Percentiles rank a stretch among this genome's conserved stretches.
phyloP scores from a whole-genome alignment of 2,888 invertebrate genomes.

The Hypolimnas misippus region DNA sequence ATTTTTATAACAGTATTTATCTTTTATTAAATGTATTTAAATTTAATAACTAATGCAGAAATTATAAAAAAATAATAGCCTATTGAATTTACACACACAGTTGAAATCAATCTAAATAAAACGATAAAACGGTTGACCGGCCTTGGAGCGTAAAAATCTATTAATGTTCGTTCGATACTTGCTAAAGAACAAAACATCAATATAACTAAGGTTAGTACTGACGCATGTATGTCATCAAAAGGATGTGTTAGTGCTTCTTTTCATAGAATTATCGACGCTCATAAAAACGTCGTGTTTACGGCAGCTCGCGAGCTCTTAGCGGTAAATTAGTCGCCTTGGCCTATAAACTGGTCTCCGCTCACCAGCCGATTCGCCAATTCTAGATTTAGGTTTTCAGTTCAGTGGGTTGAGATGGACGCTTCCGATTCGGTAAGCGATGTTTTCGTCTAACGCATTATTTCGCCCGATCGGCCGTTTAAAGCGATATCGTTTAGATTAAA shows the following conservation, averaged over 20 bases:
- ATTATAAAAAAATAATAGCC: no score
- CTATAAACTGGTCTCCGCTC: conserved; percentile 70
- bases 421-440: conserved; percentile 55
- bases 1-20: no score
- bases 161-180: conserved; percentile 12
- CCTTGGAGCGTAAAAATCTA: conserved; percentile 24
- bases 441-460: conserved; percentile 35
- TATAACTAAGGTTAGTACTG: conserved; percentile 34
- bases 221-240: conserved; percentile 35
- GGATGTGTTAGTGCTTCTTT: conserved; percentile 29
- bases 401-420: conserved; percentile 71
- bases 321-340: conserved; percentile 75
- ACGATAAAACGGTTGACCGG: neutral
- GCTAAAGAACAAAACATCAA: conserved; percentile 22
- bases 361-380: conserved; percentile 76
- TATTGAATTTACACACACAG: no score
- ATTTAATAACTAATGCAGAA: no score
- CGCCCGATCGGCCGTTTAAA: conserved; percentile 21
- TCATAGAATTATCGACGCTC: conserved; percentile 44
- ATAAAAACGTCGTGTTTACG: conserved; percentile 47
- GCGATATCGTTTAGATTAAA: conserved; percentile 21
- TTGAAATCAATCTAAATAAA: no score
- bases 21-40: no score
- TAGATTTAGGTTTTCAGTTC: conserved; percentile 83
- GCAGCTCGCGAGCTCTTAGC: conserved; percentile 45